Percentiles rank a stretch among this genome's conserved stretches.
Evolutionary conservation across 2,113 vertebrate species (phyloP).

Genomic region (Hippocampus mohnikei): DNA sequence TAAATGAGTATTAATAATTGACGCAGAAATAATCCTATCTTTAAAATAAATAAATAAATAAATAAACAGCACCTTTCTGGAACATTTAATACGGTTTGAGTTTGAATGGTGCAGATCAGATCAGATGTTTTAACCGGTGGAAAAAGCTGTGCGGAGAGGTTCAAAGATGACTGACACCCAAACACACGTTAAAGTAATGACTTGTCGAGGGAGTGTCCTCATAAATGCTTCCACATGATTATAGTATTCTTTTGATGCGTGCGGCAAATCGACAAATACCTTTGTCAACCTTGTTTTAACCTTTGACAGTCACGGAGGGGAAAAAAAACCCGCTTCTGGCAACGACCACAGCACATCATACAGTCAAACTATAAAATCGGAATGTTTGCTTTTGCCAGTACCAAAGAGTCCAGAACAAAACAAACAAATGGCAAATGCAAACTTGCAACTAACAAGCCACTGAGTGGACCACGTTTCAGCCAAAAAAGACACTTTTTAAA

Average conservation of each 20-base stretch:
- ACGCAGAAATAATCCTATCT: conserved; percentile 23
- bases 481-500: background rate
- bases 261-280: background rate
- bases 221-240: background rate
- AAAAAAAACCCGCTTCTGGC: background rate
- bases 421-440: background rate
- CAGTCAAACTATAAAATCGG: background rate
- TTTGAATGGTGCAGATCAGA: background rate
- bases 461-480: background rate
- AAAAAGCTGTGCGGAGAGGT: background rate
- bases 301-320: background rate
- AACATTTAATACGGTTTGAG: background rate
- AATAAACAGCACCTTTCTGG: background rate
- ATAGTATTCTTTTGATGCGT: background rate
- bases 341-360: background rate
- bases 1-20: conserved; percentile 63
- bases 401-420: background rate
- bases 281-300: background rate
- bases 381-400: background rate
- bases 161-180: background rate
- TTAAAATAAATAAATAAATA: conserved; percentile 28
- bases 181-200: background rate
- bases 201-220: background rate
- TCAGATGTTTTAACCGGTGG: background rate
- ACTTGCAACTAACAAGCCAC: background rate